Percentiles rank a stretch among this genome's conserved stretches.
Conservation (phyloP, 2,113 vertebrate species). For the Zosterops lateralis region DNA sequence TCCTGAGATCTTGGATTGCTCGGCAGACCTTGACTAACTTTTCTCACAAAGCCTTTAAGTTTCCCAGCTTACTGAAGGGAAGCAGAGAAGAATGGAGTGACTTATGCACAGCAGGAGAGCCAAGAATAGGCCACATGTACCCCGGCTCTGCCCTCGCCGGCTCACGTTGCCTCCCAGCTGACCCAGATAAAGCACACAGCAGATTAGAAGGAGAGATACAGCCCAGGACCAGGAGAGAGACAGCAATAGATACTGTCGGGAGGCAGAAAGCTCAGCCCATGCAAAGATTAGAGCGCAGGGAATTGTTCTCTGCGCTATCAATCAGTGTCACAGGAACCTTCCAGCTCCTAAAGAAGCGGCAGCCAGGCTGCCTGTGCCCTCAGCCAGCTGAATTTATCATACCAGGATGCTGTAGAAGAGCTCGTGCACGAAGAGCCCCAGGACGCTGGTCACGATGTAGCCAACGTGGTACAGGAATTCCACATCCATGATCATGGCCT, state of each 20-base stretch:
- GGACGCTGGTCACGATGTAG: constrained; percentile 91
- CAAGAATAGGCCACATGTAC: constrained; percentile 12
- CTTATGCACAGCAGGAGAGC: constrained; percentile 4
- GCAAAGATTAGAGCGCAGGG: not conserved
- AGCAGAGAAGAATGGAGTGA: constrained; percentile 18
- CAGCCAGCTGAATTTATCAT: not conserved
- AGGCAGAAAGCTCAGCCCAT: not conserved
- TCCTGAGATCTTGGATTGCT: not conserved
- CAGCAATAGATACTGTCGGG: not conserved
- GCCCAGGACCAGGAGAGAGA: not conserved
- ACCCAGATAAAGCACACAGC: constrained; percentile 25
- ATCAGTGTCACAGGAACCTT: not conserved
- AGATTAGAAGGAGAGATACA: not conserved
- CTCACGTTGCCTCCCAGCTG: constrained; percentile 38
- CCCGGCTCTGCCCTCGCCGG: constrained; percentile 5
- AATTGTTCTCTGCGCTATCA: not conserved
- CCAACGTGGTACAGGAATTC: constrained; percentile 94
- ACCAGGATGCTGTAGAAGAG: constrained; percentile 98
- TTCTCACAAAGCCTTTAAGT: not conserved
- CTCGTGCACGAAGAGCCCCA: constrained; percentile 92
- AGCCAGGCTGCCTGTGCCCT: not conserved
- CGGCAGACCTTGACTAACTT: constrained; percentile 13
- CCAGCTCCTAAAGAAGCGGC: not conserved
- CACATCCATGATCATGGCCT: constrained; percentile 97
- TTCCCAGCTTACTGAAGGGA: not conserved